These are phyloP conservation scores for Onchidella celtica DNA, from an alignment of 2,888 invertebrate species.

Conservation along the genomic window DNA sequence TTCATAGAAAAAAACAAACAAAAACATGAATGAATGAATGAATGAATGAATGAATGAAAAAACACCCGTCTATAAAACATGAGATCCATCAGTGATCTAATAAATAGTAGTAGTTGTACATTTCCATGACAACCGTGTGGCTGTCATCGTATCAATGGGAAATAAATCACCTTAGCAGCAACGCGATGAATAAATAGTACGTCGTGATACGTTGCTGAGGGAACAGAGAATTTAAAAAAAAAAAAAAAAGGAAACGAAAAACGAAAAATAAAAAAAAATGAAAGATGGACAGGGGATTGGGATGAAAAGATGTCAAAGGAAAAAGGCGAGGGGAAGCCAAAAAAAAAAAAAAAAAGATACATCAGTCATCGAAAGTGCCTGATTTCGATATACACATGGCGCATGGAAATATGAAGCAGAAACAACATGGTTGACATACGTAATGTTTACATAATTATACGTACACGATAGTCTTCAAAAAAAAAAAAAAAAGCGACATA, in stretches of 20 bases:
- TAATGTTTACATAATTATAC: neutral
- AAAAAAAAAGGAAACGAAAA: neutral
- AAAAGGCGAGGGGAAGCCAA: neutral
- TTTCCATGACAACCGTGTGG: neutral
- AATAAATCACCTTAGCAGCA: neutral
- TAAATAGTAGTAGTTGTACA: slow-evolving; percentile 1
- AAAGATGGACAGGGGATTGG: no score
- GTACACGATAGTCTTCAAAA: neutral
- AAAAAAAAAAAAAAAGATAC: neutral
- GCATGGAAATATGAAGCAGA: neutral
- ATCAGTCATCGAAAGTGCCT: no score
- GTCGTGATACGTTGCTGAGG: no score
- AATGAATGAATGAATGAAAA: no score
- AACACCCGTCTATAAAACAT: no score
- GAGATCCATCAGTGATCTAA: slow-evolving; percentile 24
- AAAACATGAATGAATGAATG: no score
- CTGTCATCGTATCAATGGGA: neutral
- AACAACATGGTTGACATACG: neutral
- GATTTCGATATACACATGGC: neutral
- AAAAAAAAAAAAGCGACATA: neutral
- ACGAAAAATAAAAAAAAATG: neutral
- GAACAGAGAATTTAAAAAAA: neutral
- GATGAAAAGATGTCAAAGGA: no score
- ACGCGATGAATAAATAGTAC: no score
- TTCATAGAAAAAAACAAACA: no score